phyloP scores from a whole-genome alignment of 2,888 invertebrate species.

The Escarpia spicata region DNA sequence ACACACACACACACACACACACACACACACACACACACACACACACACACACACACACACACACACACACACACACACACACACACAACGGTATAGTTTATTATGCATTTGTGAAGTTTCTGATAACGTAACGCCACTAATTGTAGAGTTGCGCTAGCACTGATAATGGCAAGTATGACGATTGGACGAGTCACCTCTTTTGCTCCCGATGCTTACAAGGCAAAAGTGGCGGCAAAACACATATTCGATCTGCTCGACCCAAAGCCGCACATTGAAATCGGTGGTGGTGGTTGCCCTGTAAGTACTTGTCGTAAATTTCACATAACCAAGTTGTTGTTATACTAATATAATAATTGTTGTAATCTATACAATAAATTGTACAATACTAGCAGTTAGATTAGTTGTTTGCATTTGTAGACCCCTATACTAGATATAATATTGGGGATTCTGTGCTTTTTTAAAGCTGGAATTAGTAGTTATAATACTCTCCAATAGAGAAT shows the following conservation, averaged over 20 bases:
- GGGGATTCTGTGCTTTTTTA: no score
- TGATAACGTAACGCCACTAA: background rate
- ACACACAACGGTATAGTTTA: background rate
- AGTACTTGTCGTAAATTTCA: constrained; percentile 20
- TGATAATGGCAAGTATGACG: constrained; percentile 67
- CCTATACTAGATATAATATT: no score
- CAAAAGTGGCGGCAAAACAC: constrained; percentile 39
- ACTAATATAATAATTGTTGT: background rate
- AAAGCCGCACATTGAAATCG: constrained; percentile 54
- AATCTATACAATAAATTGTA: no score
- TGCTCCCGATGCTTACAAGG: constrained; percentile 48
- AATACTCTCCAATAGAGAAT: no score
- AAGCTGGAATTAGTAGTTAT: no score
- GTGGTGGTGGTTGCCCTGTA: constrained; percentile 46
- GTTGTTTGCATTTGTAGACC: no score
- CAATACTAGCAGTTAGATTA: no score
- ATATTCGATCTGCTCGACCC: constrained; percentile 50
- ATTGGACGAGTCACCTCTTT: constrained; percentile 44
- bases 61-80: background rate
- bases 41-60: background rate
- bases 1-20: no score
- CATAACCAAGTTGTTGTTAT: background rate
- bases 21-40: no score
- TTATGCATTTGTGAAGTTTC: background rate
- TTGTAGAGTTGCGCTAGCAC: constrained; percentile 66